Percentiles rank a stretch among this genome's conserved stretches.
phyloP scores from a whole-genome alignment of 2,113 vertebrate species.

The Menura novaehollandiae region DNA sequence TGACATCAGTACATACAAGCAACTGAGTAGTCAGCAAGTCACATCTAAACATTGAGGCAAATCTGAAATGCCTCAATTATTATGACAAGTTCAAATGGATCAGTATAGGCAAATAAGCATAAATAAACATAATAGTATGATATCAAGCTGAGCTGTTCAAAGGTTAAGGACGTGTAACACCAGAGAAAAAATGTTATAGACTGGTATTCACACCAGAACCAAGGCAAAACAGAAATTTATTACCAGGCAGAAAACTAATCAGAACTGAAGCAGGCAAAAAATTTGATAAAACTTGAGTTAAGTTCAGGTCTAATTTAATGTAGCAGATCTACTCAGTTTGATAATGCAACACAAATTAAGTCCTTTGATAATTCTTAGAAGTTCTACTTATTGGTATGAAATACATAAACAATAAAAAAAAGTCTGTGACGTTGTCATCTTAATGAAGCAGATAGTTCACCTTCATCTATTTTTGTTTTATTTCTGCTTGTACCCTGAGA shows the following conservation, averaged over 20 bases:
- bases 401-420: neutral
- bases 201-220: neutral
- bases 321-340: neutral
- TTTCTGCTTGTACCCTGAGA: neutral
- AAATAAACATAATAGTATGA: neutral
- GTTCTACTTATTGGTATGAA: neutral
- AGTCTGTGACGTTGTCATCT: neutral
- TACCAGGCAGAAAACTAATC: neutral
- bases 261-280: neutral
- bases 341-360: neutral
- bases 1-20: neutral
- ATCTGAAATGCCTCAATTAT: neutral
- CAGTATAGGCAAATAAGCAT: neutral
- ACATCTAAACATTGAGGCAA: neutral
- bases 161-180: neutral
- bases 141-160: neutral
- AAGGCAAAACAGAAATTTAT: neutral
- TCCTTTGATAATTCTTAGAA: neutral
- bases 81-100: neutral
- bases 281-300: neutral
- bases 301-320: neutral
- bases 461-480: neutral
- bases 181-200: neutral
- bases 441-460: neutral
- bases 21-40: neutral